Evolutionary conservation across 2,888 invertebrate genomes (phyloP).

Genomic region (Ectemnius lituratus): DNA sequence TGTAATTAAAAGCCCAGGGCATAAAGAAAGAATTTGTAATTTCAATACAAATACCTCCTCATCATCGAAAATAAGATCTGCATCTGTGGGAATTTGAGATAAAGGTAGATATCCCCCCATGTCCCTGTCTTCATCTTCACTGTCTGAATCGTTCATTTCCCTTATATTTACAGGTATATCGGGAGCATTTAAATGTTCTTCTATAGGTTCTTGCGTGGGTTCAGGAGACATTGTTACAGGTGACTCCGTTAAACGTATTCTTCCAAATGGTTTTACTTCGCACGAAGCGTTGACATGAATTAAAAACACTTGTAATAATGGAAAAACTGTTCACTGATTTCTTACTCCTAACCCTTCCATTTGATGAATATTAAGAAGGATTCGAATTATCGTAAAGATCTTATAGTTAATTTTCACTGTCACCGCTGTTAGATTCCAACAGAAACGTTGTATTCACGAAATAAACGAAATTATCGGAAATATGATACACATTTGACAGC

Average conservation of each 20-base stretch:
- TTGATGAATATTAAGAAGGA: neutral
- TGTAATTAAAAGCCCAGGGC: too few relatives aligned
- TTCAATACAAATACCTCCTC: constrained; percentile 59
- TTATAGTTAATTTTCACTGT: neutral
- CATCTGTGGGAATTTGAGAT: constrained; percentile 68
- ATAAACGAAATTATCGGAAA: neutral
- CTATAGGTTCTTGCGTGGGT: constrained; percentile 70
- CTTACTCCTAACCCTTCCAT: neutral
- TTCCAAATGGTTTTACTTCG: neutral
- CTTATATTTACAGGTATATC: constrained; percentile 57
- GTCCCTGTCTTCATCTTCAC: constrained; percentile 70
- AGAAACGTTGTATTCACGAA: neutral
- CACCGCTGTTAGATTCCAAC: neutral
- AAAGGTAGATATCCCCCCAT: constrained; percentile 69
- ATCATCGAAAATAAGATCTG: constrained; percentile 68
- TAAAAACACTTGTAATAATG: neutral
- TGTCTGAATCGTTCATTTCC: constrained; percentile 67
- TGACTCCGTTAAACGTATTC: neutral
- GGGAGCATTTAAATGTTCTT: constrained; percentile 65
- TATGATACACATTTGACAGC: neutral
- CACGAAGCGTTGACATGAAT: neutral
- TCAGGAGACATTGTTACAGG: constrained; percentile 70
- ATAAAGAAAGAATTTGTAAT: too few relatives aligned
- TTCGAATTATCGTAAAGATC: neutral
- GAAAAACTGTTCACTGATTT: neutral